Evolutionary conservation across 2,113 vertebrate species (phyloP).

Genomic region (Malurus elegans): DNA sequence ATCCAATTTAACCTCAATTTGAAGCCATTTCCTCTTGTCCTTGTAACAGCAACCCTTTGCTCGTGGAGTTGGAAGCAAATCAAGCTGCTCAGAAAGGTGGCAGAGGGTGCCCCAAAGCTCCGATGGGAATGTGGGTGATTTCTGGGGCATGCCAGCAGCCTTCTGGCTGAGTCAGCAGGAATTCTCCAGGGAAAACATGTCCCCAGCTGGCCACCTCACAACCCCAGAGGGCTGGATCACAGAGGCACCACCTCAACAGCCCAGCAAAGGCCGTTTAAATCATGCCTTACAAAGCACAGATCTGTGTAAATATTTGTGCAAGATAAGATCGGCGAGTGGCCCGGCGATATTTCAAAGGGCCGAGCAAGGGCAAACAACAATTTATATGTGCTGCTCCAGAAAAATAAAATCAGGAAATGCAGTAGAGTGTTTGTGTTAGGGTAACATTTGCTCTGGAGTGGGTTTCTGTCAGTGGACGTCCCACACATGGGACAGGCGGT

Average conservation of each 20-base stretch:
- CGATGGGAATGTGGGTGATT: background rate
- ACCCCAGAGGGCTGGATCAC: background rate
- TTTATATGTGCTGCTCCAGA: constrained; percentile 46
- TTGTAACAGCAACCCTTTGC: background rate
- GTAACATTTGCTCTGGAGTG: background rate
- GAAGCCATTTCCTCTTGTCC: background rate
- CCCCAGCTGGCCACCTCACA: background rate
- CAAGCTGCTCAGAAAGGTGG: background rate
- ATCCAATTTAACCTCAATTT: background rate
- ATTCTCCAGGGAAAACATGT: background rate
- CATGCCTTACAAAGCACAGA: constrained; percentile 11
- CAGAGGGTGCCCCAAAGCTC: background rate
- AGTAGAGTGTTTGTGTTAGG: constrained; percentile 33
- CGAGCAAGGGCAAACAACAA: constrained; percentile 47
- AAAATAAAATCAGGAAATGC: constrained; percentile 29
- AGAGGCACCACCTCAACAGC: background rate
- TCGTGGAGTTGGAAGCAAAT: background rate
- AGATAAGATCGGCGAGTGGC: constrained; percentile 55
- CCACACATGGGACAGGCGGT: background rate
- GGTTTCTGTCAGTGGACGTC: background rate
- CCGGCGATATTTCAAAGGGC: constrained; percentile 61
- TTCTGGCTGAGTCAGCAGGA: constrained; percentile 1
- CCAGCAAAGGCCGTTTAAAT: constrained; percentile 13
- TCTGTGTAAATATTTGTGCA: constrained; percentile 55
- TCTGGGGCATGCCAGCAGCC: background rate